phyloP scores from a whole-genome alignment of 2,113 vertebrate genomes.

The Typhlomys cinereus region DNA sequence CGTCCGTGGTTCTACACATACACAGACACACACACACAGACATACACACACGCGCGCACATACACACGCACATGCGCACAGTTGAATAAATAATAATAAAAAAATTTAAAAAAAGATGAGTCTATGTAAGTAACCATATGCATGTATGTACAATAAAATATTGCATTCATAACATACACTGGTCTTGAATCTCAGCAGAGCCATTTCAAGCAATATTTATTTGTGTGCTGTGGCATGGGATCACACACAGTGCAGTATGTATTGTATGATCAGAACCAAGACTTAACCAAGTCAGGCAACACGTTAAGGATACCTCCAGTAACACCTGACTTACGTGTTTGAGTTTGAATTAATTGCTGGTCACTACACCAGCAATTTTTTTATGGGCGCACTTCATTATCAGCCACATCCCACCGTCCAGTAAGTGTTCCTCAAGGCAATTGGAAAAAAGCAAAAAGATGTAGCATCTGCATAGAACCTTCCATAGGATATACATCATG shows the following conservation, averaged over 20 bases:
- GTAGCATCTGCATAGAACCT: neutral
- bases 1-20: too few relatives aligned
- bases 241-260: neutral
- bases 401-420: neutral
- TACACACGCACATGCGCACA: too few relatives aligned
- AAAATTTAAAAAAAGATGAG: too few relatives aligned
- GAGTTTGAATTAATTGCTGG: neutral
- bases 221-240: too few relatives aligned
- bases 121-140: too few relatives aligned
- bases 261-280: neutral
- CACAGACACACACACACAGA: too few relatives aligned
- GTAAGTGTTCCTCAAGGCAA: neutral
- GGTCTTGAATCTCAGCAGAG: neutral
- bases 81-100: too few relatives aligned
- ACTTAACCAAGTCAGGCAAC: neutral
- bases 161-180: neutral
- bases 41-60: too few relatives aligned
- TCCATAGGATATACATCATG: neutral
- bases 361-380: neutral
- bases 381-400: neutral
- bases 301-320: neutral
- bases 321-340: neutral
- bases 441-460: neutral
- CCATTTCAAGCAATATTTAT: neutral
- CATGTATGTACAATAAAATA: neutral